phyloP scores from a whole-genome alignment of 1,140 invertebrate species.

The Paraescarpia echinospica region DNA sequence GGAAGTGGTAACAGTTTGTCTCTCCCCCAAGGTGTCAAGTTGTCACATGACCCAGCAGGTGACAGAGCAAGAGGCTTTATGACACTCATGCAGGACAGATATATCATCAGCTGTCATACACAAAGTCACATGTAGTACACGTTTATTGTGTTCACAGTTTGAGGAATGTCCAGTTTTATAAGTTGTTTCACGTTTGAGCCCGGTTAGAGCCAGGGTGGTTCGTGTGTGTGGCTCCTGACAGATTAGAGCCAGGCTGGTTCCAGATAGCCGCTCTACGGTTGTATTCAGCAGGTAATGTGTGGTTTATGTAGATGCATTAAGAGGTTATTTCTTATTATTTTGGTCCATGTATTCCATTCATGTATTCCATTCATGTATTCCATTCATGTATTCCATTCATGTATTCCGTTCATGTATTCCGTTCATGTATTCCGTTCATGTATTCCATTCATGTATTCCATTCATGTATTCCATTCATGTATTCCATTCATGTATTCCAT shows the following conservation, averaged over 20 bases:
- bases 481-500: no score
- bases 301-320: neutral
- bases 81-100: neutral
- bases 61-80: neutral
- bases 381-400: no score
- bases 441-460: no score
- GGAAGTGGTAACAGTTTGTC: neutral
- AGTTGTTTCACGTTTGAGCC: neutral
- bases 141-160: neutral
- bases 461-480: no score
- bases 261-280: neutral
- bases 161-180: neutral
- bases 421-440: no score
- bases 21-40: neutral
- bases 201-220: neutral
- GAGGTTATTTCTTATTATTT: neutral
- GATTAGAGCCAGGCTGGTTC: neutral
- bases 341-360: neutral
- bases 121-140: neutral
- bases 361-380: no score
- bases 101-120: neutral
- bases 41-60: neutral
- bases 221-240: no score
- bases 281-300: neutral
- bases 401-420: no score